Base-by-base conservation (phyloP, 2,797 vertebrate genomes). In the Orientallactaga sibirica region DNA sequence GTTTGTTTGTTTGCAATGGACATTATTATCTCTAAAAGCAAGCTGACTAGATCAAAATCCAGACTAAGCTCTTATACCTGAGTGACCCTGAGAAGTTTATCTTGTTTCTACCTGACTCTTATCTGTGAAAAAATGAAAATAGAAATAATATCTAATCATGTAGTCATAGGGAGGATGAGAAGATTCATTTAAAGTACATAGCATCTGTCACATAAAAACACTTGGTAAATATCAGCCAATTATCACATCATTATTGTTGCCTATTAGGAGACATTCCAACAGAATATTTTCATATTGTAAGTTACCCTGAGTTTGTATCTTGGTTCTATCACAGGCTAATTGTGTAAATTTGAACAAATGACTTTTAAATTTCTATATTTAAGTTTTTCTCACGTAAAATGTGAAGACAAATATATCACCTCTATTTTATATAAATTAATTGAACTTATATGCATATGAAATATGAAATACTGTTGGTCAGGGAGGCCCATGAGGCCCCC, bases 351-450 rank as follows among this genome's bases (percentile, higher is more conserved):
- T 91, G 19, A 92, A 19, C 4, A 95, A 82, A 66, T 88, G 67
- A 90, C 55, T 58, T 20, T 88, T 88, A 92, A 94, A 9, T 78
- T 78, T 61, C 16, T 61, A n/a, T 86, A 15, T 79, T 88, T 86
- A 7, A 55, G 25, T 66, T 92, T 92, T 88, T 75, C 27, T 88
- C 37, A 75, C 55, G 7, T 83, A 95, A 94, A 96, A 82, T 87
- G 55, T 86, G 9, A 93, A 93, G 18, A 86, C 66, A 88, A 93
- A 90, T 90, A 84, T 24, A 90, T 52, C 82, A 76, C 7, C 29
- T 84, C 41, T 16, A 58, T 75, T 79, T 55, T 77, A 74, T 43
- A 61, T 75, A 58, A 92, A 37, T 62, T 84, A 55, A 77, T 64
- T 62, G 14, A 76, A 62, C 7, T 61, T 68, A 27, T 43, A 74